Conservation (phyloP, 2,113 vertebrate species). For the Callopanchax toddi region DNA sequence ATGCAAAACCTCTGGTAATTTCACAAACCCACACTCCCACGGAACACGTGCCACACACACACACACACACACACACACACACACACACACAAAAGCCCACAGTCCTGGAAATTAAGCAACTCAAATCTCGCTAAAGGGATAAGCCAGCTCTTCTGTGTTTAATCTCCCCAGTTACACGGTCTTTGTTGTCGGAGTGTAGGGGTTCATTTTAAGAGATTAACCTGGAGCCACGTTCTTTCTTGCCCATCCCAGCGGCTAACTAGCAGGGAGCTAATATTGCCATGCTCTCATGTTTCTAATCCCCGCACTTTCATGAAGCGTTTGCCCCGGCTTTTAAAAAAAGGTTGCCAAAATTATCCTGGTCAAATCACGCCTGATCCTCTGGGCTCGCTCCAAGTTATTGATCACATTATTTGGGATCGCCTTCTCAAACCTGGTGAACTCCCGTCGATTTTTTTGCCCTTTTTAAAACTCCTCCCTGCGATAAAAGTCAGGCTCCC, state of each 20-base stretch:
- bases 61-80: neutral
- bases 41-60: neutral
- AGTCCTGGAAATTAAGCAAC: conserved; percentile 50
- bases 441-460: conserved; percentile 28
- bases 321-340: conserved; percentile 65
- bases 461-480: conserved; percentile 22
- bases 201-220: conserved; percentile 74
- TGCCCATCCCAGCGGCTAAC: conserved; percentile 53
- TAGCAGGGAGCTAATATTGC: conserved; percentile 59
- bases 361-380: conserved; percentile 69
- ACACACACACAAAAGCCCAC: neutral
- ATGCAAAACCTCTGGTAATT: neutral
- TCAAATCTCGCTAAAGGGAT: conserved; percentile 70
- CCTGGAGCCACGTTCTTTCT: conserved; percentile 54
- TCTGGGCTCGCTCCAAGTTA: conserved; percentile 31
- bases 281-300: conserved; percentile 50
- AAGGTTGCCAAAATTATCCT: conserved; percentile 63
- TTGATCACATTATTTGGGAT: conserved; percentile 58
- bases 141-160: conserved; percentile 63
- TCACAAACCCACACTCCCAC: neutral
- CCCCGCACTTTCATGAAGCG: conserved; percentile 35
- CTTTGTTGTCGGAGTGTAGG: conserved; percentile 70
- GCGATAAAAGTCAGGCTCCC: conserved; percentile 16
- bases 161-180: conserved; percentile 72
- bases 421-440: neutral